phyloP scores from a whole-genome alignment of 2,113 vertebrate genomes.

The Saguinus imperator region DNA sequence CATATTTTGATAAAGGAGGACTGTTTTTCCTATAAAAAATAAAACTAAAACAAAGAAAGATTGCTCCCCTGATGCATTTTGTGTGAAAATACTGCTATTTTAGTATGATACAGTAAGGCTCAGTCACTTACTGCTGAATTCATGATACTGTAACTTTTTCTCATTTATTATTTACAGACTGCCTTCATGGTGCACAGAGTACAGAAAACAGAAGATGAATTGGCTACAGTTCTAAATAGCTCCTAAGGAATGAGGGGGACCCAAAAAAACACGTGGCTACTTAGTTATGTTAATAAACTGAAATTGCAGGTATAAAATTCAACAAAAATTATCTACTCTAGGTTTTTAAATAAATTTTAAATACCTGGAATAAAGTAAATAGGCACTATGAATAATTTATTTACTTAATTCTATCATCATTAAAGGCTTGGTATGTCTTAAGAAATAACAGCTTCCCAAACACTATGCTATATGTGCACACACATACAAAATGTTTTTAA shows the following conservation, averaged over 20 bases:
- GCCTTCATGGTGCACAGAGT: not conserved
- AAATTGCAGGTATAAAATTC: conserved; percentile 16
- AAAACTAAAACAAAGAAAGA: not conserved
- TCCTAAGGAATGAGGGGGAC: not conserved
- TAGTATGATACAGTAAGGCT: not conserved
- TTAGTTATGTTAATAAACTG: not conserved
- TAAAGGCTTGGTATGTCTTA: not conserved
- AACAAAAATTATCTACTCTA: not conserved
- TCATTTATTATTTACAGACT: conserved; percentile 49
- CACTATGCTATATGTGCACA: not conserved
- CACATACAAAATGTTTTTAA: not conserved
- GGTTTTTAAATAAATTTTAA: not conserved
- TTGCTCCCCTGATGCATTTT: not conserved
- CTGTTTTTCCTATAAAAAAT: not conserved
- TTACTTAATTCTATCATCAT: not conserved
- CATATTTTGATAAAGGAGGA: not conserved
- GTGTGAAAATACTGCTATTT: not conserved
- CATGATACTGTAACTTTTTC: conserved; percentile 42
- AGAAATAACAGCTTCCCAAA: not conserved
- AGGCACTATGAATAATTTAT: not conserved
- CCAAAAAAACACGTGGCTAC: not conserved
- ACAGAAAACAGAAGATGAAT: not conserved
- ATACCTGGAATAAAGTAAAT: not conserved
- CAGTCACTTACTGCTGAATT: not conserved
- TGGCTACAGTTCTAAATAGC: not conserved